Evolutionary conservation across 2,113 vertebrate genomes (phyloP).

Genomic region (Alces alces): DNA sequence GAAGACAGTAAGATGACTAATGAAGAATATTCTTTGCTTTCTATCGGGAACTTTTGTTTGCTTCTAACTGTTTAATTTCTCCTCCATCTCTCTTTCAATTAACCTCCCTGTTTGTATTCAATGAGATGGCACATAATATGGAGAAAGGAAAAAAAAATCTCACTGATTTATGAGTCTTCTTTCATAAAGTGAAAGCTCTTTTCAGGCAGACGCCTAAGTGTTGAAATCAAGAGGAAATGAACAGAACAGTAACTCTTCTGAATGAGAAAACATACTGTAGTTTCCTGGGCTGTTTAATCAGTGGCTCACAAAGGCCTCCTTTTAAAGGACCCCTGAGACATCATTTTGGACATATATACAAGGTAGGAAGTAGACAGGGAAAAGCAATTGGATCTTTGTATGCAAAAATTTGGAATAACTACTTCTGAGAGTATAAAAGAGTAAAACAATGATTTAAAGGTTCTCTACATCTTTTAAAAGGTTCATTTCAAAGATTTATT

Average conservation of each 20-base stretch:
- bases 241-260: neutral
- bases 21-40: conserved; percentile 44
- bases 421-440: neutral
- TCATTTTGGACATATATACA: neutral
- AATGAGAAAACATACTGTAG: neutral
- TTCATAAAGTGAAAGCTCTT: conserved; percentile 38
- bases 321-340: neutral
- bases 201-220: neutral
- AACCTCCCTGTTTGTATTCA: conserved; percentile 56
- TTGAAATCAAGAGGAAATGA: conserved; percentile 27
- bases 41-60: conserved; percentile 37
- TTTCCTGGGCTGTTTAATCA: conserved; percentile 1
- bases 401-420: neutral
- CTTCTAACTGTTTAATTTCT: conserved; percentile 59
- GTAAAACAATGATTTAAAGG: neutral
- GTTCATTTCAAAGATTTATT: conserved; percentile 41
- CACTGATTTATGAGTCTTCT: conserved; percentile 59
- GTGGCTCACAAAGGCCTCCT: conserved; percentile 22
- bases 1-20: conserved; percentile 32
- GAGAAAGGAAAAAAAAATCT: neutral
- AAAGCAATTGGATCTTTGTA: conserved; percentile 9
- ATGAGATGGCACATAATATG: conserved; percentile 12
- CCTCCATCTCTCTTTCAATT: conserved; percentile 51
- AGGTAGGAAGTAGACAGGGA: neutral
- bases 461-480: conserved; percentile 12